Base-by-base conservation (phyloP, 1,140 invertebrate species). In the Papilio machaon region DNA sequence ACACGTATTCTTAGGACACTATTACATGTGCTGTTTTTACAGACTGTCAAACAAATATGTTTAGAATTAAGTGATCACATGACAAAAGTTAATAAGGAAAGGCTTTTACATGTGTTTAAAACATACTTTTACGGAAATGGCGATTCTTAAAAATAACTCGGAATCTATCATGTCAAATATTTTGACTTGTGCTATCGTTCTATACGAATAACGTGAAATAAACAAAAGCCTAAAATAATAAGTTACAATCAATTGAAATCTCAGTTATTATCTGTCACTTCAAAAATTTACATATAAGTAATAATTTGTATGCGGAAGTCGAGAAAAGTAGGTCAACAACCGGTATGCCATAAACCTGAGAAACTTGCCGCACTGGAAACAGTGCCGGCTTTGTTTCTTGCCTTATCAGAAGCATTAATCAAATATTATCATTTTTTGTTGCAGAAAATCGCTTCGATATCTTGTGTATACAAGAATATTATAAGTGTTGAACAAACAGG, bases 401-500 rank as follows among this genome's bases (percentile, higher is more conserved):
- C 54, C 67, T 88, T 85, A 87, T 87, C 83, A 80, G 70, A 85
- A 64, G 79, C 80, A 86, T 83, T 87, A 58, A 91, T 87, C 81
- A 87, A 85, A 85, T 73, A 75, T 85, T 86, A 89, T 90, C 84
- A 83, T 83, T 90, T 87, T 88, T 91, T 92, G 91, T 94, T 94
- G 88, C 92, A 94, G 92, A 92, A 85, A 88, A 93, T 91, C 88
- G 88, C 91, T 92, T 88, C 87, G 84, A 91, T 93, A 92, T 92
- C 91, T 91, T 91, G 89, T 92, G 85, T 84, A 91, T 84, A 92
- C 92, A 92, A 93, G 92, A 91, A 91, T 91, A 91, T 92, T 92
- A 90, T 88, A 91, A 92, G 92, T 91, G 86, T 85, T 88, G 85
- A 90, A 87, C 88, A 91, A 92, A 93, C 89, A 93, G 84, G 84